Conservation (phyloP, 1,140 invertebrate species). For the Microvelia longipes region DNA sequence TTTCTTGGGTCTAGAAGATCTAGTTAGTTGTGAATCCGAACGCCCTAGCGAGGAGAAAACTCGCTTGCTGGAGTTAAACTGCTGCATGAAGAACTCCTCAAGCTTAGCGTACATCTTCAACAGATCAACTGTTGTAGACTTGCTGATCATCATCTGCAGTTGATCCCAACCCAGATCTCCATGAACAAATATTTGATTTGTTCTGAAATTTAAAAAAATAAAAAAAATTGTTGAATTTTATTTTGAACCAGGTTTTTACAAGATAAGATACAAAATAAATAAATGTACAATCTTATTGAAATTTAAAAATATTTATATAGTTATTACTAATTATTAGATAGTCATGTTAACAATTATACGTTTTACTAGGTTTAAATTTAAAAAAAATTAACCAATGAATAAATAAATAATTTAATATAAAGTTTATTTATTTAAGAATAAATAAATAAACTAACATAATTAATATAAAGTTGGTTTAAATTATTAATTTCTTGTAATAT, state of each 20-base stretch:
- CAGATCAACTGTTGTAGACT: constrained; percentile 89
- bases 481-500: too few relatives aligned
- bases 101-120: constrained; percentile 92
- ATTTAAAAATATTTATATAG: too few relatives aligned
- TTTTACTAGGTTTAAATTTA: too few relatives aligned
- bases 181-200: constrained; percentile 82
- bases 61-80: constrained; percentile 82
- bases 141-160: constrained; percentile 86
- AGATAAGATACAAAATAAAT: too few relatives aligned
- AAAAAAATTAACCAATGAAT: too few relatives aligned
- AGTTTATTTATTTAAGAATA: too few relatives aligned
- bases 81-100: constrained; percentile 91
- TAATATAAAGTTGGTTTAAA: too few relatives aligned
- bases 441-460: too few relatives aligned
- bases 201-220: constrained; percentile 35
- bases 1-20: background rate
- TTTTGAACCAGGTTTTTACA: background rate
- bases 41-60: constrained; percentile 58
- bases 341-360: too few relatives aligned
- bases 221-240: background rate
- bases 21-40: background rate
- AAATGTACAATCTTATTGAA: too few relatives aligned
- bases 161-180: constrained; percentile 88
- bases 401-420: too few relatives aligned
- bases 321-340: too few relatives aligned